These are phyloP conservation scores for Watsonalla cultraria DNA, from an alignment of 2,888 invertebrate species.

Conservation along the genomic window DNA sequence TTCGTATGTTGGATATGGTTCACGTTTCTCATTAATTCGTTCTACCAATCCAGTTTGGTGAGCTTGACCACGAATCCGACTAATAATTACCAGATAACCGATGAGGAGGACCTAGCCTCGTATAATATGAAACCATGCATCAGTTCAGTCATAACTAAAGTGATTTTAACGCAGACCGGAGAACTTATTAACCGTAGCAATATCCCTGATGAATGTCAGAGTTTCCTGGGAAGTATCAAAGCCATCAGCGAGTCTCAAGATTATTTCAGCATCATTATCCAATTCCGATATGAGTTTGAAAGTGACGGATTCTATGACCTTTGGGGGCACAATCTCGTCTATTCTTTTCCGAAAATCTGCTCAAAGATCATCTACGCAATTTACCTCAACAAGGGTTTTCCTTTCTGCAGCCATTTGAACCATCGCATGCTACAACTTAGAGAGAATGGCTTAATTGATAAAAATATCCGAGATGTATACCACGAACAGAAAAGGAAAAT, in stretches of 20 bases:
- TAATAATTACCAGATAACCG: conserved; percentile 37
- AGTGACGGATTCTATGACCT: conserved; percentile 29
- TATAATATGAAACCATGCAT: conserved; percentile 42
- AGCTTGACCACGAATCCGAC: conserved; percentile 36
- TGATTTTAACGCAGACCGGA: conserved; percentile 9
- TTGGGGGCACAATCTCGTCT: conserved; percentile 23
- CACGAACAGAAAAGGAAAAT: conserved; percentile 16
- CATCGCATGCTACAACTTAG: conserved; percentile 27
- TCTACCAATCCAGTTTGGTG: conserved; percentile 39
- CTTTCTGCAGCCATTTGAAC: conserved; percentile 27
- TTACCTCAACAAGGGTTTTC: conserved; percentile 54
- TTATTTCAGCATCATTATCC: conserved; percentile 31
- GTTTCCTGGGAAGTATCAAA: conserved; percentile 27
- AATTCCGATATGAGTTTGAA: conserved; percentile 32
- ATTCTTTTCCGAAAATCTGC: conserved; percentile 26
- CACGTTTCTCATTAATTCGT: conserved; percentile 35
- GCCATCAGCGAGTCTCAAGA: conserved; percentile 30
- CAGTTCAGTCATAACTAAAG: conserved; percentile 24
- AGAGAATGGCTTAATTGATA: conserved; percentile 41
- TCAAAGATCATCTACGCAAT: conserved; percentile 41
- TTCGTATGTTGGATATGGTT: conserved; percentile 40
- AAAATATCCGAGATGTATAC: conserved; percentile 18
- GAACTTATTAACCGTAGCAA: not conserved
- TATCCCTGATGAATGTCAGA: conserved; percentile 14
- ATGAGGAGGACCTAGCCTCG: conserved; percentile 20